These are phyloP conservation scores for Scalopus aquaticus DNA, from an alignment of 2,113 vertebrate genomes.

Conservation along the genomic window DNA sequence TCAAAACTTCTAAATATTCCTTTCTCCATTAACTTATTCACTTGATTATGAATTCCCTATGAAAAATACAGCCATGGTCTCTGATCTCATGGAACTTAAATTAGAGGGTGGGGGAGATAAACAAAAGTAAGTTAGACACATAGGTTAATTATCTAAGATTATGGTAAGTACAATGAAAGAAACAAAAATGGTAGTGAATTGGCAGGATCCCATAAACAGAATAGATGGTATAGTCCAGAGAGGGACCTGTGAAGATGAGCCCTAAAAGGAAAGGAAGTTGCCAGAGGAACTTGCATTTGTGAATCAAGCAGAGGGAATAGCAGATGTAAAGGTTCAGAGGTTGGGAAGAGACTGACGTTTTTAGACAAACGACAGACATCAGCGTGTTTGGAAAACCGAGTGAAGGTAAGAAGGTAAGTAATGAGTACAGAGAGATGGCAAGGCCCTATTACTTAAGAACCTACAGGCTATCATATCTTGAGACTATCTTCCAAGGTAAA, in stretches of 20 bases:
- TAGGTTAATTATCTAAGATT: not conserved
- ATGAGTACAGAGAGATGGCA: not conserved
- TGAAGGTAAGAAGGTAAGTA: not conserved
- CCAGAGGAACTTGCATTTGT: not conserved
- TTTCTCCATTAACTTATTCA: conserved; percentile 16
- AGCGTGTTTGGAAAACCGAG: not conserved
- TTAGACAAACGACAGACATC: not conserved
- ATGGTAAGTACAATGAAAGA: not conserved
- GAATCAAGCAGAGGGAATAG: not conserved
- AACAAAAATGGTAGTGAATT: not conserved
- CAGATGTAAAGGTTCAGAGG: not conserved
- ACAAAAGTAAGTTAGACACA: conserved; percentile 43
- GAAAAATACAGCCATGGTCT: not conserved
- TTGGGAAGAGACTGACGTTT: not conserved
- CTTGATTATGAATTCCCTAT: conserved; percentile 5
- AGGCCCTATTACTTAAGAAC: not conserved
- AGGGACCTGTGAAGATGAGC: not conserved
- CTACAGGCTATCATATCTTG: not conserved
- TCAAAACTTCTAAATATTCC: not conserved
- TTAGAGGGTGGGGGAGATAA: not conserved
- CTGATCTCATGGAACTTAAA: not conserved
- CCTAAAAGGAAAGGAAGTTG: not conserved
- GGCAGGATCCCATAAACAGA: not conserved
- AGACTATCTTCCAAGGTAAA: conserved; percentile 14
- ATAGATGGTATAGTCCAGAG: not conserved